phyloP scores from a whole-genome alignment of 35 echinoderm and acorn worm genomes.

The Eucidaris tribuloides region DNA sequence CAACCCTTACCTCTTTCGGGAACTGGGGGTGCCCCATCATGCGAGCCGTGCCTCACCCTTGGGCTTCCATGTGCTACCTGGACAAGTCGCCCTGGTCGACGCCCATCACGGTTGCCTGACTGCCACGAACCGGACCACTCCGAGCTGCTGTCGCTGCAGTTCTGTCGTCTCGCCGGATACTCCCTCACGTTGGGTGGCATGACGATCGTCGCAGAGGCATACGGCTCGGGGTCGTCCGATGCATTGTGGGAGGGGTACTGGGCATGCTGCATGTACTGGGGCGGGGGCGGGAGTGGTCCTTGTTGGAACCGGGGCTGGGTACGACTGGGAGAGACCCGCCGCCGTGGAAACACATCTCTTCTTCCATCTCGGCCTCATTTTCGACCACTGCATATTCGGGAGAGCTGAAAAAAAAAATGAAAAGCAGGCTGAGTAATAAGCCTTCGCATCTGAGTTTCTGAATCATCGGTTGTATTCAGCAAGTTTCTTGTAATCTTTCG shows the following conservation, averaged over 20 bases:
- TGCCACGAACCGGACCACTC: slow-evolving; percentile 67
- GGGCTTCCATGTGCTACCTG: slow-evolving; percentile 19
- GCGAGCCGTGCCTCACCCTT: not conserved
- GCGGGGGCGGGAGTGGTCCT: slow-evolving; percentile 8
- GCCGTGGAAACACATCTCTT: slow-evolving; percentile 2
- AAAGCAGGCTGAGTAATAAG: no score
- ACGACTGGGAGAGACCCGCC: not conserved
- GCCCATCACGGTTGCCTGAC: slow-evolving; percentile 32
- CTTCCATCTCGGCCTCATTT: slow-evolving; percentile 48
- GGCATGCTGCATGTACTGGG: slow-evolving; percentile 16
- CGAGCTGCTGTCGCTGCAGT: slow-evolving; percentile 77
- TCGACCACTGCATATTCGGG: slow-evolving; percentile 81
- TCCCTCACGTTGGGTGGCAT: slow-evolving; percentile 49
- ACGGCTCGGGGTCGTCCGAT: slow-evolving; percentile 61
- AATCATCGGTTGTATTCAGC: no score
- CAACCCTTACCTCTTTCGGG: slow-evolving; percentile 40
- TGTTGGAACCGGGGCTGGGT: slow-evolving; percentile 19
- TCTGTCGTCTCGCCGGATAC: slow-evolving; percentile 42
- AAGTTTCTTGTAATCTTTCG: no score
- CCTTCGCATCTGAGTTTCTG: no score
- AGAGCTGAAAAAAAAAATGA: slow-evolving; percentile 34
- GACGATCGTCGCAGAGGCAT: slow-evolving; percentile 76
- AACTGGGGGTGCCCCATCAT: slow-evolving; percentile 22
- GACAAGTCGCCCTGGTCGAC: slow-evolving; percentile 2
- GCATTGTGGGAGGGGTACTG: slow-evolving; percentile 22